Evolutionary conservation across 2,888 invertebrate species (phyloP).

Genomic region (Lysandra bellargus): DNA sequence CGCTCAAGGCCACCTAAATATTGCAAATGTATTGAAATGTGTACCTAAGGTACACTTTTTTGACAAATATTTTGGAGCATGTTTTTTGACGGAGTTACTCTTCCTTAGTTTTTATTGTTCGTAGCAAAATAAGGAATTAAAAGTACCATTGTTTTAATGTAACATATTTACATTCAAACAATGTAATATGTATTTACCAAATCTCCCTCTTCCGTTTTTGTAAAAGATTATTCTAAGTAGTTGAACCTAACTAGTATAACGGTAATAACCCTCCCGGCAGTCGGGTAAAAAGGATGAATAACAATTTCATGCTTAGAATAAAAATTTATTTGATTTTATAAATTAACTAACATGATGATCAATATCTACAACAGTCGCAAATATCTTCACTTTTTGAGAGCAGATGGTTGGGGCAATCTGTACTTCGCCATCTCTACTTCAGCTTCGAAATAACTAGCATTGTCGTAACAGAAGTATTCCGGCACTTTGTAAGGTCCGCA

Average conservation of each 20-base stretch:
- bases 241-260: neutral
- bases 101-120: no score
- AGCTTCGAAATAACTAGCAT: conserved; percentile 89
- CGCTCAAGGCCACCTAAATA: no score
- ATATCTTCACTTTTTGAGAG: conserved; percentile 58
- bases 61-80: no score
- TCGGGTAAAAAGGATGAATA: neutral
- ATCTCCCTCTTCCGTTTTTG: no score
- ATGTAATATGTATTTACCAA: no score
- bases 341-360: neutral
- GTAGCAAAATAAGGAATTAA: no score
- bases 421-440: conserved; percentile 91
- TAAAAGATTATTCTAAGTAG: neutral
- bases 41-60: no score
- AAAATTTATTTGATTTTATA: neutral
- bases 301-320: neutral
- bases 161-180: no score
- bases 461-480: conserved; percentile 91
- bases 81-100: no score
- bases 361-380: neutral
- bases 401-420: conserved; percentile 89
- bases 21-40: no score
- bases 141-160: no score
- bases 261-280: no score
- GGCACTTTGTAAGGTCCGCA: conserved; percentile 90